Percentiles rank a stretch among this genome's conserved stretches.
Evolutionary conservation across 2,888 invertebrate genomes (phyloP).

Genomic region (Lithophane ornitopus): DNA sequence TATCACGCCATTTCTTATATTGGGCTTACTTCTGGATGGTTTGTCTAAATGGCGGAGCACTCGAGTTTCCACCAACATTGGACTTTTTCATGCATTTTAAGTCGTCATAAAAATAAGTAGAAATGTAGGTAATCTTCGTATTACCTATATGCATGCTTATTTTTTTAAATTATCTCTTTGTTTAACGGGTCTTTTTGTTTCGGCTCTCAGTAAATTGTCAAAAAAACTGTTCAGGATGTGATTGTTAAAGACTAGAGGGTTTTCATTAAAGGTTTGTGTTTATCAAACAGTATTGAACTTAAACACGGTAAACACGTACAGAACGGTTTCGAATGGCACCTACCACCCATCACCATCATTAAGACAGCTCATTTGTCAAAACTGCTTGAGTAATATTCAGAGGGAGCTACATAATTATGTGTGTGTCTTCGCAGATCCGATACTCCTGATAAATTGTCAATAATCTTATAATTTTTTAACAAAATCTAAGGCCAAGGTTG

Average conservation of each 20-base stretch:
- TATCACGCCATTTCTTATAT: background rate
- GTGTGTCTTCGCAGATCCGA: background rate
- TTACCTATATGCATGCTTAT: conserved; percentile 39
- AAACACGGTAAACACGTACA: background rate
- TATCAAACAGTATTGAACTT: background rate
- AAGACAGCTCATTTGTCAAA: conserved; percentile 32
- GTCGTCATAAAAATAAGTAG: background rate
- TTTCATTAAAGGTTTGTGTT: background rate
- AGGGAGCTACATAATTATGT: background rate
- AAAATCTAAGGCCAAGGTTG: background rate
- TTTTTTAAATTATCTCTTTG: conserved; percentile 28
- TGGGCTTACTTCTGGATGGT: background rate
- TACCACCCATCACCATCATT: conserved; percentile 6
- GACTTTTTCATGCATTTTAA: background rate
- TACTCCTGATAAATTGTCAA: background rate
- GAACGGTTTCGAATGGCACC: background rate
- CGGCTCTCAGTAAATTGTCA: conserved; percentile 64
- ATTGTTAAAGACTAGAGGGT: conserved; percentile 64
- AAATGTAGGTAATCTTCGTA: background rate
- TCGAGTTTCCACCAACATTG: background rate
- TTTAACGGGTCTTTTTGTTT: conserved; percentile 72
- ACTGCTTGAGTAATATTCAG: conserved; percentile 16
- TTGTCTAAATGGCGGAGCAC: background rate
- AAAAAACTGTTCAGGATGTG: conserved; percentile 74
- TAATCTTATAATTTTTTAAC: background rate